Percentiles rank a stretch among this genome's conserved stretches.
Evolutionary conservation across 1,140 invertebrate genomes (phyloP).

Genomic region (Plodia interpunctella): DNA sequence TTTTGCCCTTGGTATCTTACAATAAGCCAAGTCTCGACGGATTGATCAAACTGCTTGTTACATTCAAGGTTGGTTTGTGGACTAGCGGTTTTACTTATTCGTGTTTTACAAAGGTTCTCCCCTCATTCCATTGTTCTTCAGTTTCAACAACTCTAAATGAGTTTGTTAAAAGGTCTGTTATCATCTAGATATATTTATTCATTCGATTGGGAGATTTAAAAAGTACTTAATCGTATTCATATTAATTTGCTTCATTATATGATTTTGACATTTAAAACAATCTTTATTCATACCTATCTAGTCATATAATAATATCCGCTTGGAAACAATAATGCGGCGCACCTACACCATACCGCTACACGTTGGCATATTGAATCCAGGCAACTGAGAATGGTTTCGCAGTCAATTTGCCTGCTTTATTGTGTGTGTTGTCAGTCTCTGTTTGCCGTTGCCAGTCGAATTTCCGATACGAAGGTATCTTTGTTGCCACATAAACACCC

Average conservation of each 20-base stretch:
- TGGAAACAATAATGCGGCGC: constrained; percentile 51
- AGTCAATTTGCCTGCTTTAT: constrained; percentile 67
- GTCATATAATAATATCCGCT: constrained; percentile 33
- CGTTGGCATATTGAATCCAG: constrained; percentile 46
- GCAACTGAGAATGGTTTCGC: constrained; percentile 43
- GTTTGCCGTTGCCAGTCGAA: constrained; percentile 27
- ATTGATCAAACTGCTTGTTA: constrained; percentile 7
- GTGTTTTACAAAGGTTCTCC: neutral
- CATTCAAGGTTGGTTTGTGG: constrained; percentile 10
- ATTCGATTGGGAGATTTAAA: too few relatives aligned
- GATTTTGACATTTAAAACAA: too few relatives aligned
- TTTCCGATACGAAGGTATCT: constrained; percentile 8
- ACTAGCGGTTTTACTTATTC: neutral
- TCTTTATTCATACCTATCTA: too few relatives aligned
- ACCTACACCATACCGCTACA: constrained; percentile 36
- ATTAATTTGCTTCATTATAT: too few relatives aligned
- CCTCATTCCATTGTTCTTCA: neutral
- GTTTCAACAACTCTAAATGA: constrained; percentile 6
- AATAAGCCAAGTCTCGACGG: constrained; percentile 8
- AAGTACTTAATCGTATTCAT: too few relatives aligned
- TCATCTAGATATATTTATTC: too few relatives aligned
- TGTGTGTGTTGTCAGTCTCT: constrained; percentile 44
- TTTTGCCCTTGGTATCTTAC: neutral
- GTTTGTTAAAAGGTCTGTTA: neutral
- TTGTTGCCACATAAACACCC: constrained; percentile 2